Evolutionary conservation across 2,888 invertebrate species (phyloP).

Genomic region (Zele albiditarsus): DNA sequence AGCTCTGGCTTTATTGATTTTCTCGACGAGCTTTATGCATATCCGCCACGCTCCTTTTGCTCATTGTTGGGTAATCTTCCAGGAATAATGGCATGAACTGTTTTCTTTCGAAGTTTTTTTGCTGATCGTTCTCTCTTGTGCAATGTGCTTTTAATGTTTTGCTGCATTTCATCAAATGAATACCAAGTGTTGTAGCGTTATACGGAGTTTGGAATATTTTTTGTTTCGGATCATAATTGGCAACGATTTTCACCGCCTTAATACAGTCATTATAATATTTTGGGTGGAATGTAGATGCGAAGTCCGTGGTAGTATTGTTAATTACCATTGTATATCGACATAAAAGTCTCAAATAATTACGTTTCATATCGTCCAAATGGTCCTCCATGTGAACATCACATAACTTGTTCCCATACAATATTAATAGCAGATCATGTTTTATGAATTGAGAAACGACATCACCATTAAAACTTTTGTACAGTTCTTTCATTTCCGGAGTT

Average conservation of each 20-base stretch:
- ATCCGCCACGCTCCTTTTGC: constrained; percentile 34
- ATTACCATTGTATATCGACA: constrained; percentile 36
- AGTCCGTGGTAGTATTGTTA: constrained; percentile 35
- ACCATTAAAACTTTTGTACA: constrained; percentile 50
- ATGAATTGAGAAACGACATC: constrained; percentile 46
- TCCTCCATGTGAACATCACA: constrained; percentile 41
- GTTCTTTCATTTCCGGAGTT: too few relatives aligned
- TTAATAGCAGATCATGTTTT: constrained; percentile 49
- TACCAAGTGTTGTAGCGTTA: background rate
- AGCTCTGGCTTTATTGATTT: constrained; percentile 8
- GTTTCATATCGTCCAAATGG: constrained; percentile 48
- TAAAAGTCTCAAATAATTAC: constrained; percentile 41
- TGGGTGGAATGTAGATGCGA: constrained; percentile 41
- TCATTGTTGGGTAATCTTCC: constrained; percentile 32
- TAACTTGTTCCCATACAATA: constrained; percentile 49
- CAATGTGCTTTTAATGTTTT: background rate
- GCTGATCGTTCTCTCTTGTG: background rate
- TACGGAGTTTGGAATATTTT: background rate
- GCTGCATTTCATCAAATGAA: background rate
- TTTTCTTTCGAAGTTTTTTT: background rate
- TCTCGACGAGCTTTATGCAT: constrained; percentile 19
- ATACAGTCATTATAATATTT: constrained; percentile 41
- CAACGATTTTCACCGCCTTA: background rate
- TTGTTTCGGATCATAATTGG: background rate
- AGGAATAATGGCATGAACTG: background rate